Evolutionary conservation across 2,113 vertebrate genomes (phyloP), one percentile per base, ranked within the genome.

Genomic region (Panthera leo): DNA sequence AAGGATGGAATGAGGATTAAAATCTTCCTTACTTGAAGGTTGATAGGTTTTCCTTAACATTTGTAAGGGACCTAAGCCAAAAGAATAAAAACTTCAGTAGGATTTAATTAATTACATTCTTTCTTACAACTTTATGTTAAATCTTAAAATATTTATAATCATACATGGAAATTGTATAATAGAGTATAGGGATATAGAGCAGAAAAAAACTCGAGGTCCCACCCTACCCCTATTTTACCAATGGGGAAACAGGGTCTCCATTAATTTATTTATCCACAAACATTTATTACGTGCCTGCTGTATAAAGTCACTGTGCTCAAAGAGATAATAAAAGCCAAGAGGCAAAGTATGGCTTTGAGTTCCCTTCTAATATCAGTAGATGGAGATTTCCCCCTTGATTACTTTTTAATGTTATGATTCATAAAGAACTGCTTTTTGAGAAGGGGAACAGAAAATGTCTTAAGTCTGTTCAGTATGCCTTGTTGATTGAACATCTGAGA

Each of bases 1-100:
- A 93, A 95, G 39, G 48, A 87, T n/a, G 61, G 23, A 95, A 80
- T 31, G 67, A 84, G 27, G 84, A 78, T 85, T 92, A 79, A 95
- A 68, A 83, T 88, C 63, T 53, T 91, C 65, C 53, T 92, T 80
- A 68, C 79, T 89, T 90, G 65, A 88, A 71, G 3, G 19, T 34
- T 65, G 65, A 58, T 83, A 83, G 14, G 51, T 90, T 95, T 95
- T 83, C 65, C 65, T 91, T 83, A 91, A 83, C 29, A 93, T 73
- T 82, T 89, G 2, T 82, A 76, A 95, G 8, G 6, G 27, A 71
- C 6, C 45, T 89, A 92, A 97, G 58, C 11, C 27, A 73, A 68
- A 36, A 89, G 36, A 68, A 65, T 19, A 78, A 29, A 67, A 89
- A 67, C 7, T 63, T 58, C 45, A 70, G 70, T 80, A 14, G 23